phyloP scores from a whole-genome alignment of 1,140 invertebrate species.

The Micrasema minimum region DNA sequence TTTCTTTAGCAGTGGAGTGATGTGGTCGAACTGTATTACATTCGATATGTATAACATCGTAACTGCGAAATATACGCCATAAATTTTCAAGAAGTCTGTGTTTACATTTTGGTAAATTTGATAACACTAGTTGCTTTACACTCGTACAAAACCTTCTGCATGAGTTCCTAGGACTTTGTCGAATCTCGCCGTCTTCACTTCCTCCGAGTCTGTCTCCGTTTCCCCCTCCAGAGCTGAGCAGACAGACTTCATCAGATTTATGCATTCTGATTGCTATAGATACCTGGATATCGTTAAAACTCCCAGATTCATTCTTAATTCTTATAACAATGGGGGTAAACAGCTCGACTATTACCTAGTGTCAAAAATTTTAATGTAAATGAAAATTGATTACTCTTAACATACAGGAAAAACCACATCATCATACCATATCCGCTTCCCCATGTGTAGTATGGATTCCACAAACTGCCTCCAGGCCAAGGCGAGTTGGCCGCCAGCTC shows the following conservation, averaged over 20 bases:
- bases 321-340: background rate
- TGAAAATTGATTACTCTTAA: background rate
- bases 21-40: too few species aligned
- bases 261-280: constrained; percentile 79
- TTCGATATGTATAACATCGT: too few species aligned
- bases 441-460: too few species aligned
- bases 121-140: too few species aligned
- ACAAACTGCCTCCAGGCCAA: too few species aligned
- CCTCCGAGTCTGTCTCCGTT: constrained; percentile 74
- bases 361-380: background rate
- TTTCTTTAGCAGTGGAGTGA: too few species aligned
- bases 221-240: constrained; percentile 83
- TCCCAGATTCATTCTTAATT: background rate
- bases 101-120: too few species aligned
- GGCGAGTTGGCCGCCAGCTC: too few species aligned
- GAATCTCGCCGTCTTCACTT: constrained; percentile 81
- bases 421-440: too few species aligned
- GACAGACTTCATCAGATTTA: constrained; percentile 79
- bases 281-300: too few species aligned
- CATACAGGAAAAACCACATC: background rate
- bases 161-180: constrained; percentile 79
- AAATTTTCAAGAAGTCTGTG: too few species aligned
- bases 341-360: background rate
- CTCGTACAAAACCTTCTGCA: constrained; percentile 87
- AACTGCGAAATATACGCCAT: too few species aligned